Conservation (phyloP, 2,888 invertebrate genomes). For the Petrophora chlorosata region DNA sequence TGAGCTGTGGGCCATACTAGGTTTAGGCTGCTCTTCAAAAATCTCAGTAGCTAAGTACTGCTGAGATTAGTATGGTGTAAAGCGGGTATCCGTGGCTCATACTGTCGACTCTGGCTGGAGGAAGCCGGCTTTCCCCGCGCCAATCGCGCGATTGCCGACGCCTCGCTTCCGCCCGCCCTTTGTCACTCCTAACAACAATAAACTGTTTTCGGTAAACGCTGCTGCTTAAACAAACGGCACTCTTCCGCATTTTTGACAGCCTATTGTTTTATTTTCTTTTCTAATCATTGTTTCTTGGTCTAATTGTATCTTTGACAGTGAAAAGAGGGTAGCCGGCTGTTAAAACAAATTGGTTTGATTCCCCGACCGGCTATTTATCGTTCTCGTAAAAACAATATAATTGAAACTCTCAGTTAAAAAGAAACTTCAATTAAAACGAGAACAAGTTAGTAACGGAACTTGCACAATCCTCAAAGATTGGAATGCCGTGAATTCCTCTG, state of each 20-base stretch:
- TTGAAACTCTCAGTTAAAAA: constrained; percentile 3
- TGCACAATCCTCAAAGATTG: constrained; percentile 8
- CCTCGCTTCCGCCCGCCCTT: constrained; percentile 53
- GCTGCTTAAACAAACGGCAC: constrained; percentile 33
- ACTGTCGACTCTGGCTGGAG: constrained; percentile 38
- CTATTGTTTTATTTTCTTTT: constrained; percentile 34
- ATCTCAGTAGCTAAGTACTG: constrained; percentile 1
- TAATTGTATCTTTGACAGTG: constrained; percentile 20
- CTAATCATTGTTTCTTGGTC: constrained; percentile 17
- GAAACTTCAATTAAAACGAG: constrained; percentile 12
- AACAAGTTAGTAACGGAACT: constrained; percentile 2
- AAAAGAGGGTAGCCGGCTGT: constrained; percentile 10
- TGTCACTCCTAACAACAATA: constrained; percentile 55
- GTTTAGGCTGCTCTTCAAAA: too few species aligned
- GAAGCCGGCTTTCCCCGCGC: constrained; percentile 62
- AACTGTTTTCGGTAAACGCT: constrained; percentile 46
- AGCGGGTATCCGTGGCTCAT: constrained; percentile 36
- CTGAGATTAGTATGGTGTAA: constrained; percentile 1
- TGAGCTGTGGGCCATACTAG: too few species aligned
- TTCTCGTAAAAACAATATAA: constrained; percentile 5
- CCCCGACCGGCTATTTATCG: constrained; percentile 1
- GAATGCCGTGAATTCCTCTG: constrained; percentile 9
- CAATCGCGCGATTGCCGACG: constrained; percentile 50
- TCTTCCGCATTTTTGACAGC: constrained; percentile 35
- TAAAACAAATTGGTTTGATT: constrained; percentile 20